phyloP scores from a whole-genome alignment of 2,113 vertebrate species.

The Prunella himalayana region DNA sequence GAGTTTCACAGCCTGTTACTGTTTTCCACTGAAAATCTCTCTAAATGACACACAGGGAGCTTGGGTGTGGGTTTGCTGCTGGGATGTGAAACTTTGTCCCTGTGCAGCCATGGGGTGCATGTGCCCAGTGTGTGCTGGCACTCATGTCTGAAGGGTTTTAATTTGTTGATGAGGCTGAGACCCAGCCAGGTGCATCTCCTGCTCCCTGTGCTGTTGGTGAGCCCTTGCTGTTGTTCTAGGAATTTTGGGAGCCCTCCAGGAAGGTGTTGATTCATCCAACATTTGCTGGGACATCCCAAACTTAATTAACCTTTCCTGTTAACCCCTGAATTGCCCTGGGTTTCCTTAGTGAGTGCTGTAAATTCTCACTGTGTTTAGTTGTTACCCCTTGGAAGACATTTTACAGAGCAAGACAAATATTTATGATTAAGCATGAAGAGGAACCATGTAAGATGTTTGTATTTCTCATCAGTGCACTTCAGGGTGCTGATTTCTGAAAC shows the following conservation, averaged over 20 bases:
- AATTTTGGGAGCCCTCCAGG: background rate
- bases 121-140: background rate
- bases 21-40: background rate
- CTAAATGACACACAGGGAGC: accelerated
- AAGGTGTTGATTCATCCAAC: background rate
- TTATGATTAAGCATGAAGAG: background rate
- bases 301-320: background rate
- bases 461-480: constrained; percentile 18
- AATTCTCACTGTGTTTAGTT: background rate
- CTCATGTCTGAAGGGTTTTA: background rate
- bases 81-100: background rate
- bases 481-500: constrained; percentile 18
- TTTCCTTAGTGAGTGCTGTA: background rate
- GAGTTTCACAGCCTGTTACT: background rate
- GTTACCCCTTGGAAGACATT: background rate
- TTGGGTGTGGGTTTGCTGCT: background rate
- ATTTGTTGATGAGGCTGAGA: background rate
- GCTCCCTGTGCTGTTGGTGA: background rate
- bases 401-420: background rate
- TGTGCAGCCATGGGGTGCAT: accelerated
- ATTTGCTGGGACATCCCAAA: background rate
- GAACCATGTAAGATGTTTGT: background rate
- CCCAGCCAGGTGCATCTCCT: background rate
- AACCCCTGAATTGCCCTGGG: background rate
- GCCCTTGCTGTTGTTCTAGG: background rate